These are phyloP conservation scores for Leucoraja ocellata DNA, from an alignment of 2,797 vertebrate species.

Conservation along the genomic window DNA sequence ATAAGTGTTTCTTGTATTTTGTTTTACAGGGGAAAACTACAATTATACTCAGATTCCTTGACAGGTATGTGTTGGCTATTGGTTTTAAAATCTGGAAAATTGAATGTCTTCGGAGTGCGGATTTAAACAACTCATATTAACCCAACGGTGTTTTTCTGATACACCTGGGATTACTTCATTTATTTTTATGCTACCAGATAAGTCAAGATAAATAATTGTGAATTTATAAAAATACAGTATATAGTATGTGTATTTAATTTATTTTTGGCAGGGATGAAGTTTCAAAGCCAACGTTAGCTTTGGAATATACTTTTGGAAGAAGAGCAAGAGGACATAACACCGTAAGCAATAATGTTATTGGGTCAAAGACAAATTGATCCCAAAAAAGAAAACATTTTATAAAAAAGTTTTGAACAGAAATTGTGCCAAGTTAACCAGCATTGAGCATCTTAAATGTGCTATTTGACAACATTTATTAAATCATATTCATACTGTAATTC, in stretches of 20 bases:
- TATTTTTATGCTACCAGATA: background rate
- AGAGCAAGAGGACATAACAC: constrained; percentile 76
- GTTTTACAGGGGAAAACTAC: constrained; percentile 85
- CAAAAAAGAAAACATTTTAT: background rate
- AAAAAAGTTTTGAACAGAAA: background rate
- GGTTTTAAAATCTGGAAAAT: background rate
- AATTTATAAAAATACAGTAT: background rate
- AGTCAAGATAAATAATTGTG: background rate
- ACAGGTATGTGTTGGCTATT: constrained; percentile 68
- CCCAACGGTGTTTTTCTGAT: no score
- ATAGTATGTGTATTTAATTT: constrained; percentile 43
- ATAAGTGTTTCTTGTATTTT: constrained; percentile 46
- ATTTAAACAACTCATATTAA: background rate
- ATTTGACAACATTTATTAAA: background rate
- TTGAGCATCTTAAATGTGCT: background rate
- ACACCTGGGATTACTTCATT: background rate
- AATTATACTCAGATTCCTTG: constrained; percentile 82
- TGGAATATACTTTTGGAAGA: constrained; percentile 91
- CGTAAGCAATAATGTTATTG: constrained; percentile 52
- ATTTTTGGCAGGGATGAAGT: constrained; percentile 70
- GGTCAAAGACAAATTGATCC: background rate
- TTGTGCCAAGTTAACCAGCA: background rate
- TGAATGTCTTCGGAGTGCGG: background rate
- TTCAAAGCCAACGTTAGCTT: constrained; percentile 82
- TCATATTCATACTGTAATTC: background rate